Base-by-base conservation (phyloP, 2,888 invertebrate species). In the Phaonia tiefii region DNA sequence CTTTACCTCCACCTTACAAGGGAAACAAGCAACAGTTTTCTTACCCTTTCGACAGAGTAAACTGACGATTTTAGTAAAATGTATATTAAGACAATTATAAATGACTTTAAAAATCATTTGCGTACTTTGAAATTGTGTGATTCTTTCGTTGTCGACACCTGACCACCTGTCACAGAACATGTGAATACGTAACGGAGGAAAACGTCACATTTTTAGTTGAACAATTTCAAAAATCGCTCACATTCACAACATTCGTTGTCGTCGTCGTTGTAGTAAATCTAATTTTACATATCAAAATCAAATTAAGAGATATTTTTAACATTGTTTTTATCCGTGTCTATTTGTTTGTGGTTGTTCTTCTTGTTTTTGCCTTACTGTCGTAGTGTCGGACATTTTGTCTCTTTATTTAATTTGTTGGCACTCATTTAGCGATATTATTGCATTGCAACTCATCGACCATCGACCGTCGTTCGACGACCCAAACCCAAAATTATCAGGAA, bases 351-450 rank as follows among this genome's bases (percentile, higher is more conserved):
- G n/a, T n/a, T n/a, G n/a, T n/a, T n/a, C n/a, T n/a, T 67, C 26
- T 49, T 49, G 25, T 67, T 67, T n/a, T 58, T 17, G 26, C 5
- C 46, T 44, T 8, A 13, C 1, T 37, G 46, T 26, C 39, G 31
- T 20, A 13, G 42, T 58, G n/a, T 73, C 46, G 26, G 39, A 39
- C 13, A n/a, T 31, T 15, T 13, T 51, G 20, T 15, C 22, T n/a
- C 25, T 49, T 63, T 54, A 58, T 72, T 51, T 15, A 75, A 54
- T 71, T 78, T 75, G 63, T 81, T 78, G 80, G 80, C 80, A 81
- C 44, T 10, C 56, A 71, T 54, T 71, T 44, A 71, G 51, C 60
- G 56, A 63, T 65, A 69, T 76, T 65, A 65, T 65, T 49, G 39
- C 17, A 17, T 37, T 11, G 13, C 15, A 11, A 31, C 8, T 31